A percentile compares a stretch with the other conserved stretches of the same genome.
phyloP scores from a whole-genome alignment of 2,888 invertebrate genomes.

The Acleris literana region DNA sequence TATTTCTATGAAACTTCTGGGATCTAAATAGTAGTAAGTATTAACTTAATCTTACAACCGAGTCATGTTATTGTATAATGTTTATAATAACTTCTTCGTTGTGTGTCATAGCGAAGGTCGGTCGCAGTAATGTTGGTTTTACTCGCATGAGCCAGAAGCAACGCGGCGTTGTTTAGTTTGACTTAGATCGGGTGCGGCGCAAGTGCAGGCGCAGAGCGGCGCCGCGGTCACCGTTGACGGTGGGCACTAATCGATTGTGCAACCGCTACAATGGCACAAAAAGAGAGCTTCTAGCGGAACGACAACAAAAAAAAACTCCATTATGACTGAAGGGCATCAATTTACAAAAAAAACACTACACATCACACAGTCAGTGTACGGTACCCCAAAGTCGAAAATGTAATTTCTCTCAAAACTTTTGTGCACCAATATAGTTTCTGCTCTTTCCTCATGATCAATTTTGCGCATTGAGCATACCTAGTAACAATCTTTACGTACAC shows the following conservation, averaged over 20 bases:
- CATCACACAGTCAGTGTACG: no score
- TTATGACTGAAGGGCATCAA: background rate
- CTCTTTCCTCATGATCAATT: no score
- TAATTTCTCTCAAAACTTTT: no score
- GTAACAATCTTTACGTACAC: no score
- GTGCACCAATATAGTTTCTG: no score
- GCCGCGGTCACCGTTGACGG: background rate
- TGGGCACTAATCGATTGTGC: constrained; percentile 2
- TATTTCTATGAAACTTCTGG: no score
- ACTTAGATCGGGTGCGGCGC: constrained; percentile 46
- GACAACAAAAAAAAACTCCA: background rate
- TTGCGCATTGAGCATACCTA: no score
- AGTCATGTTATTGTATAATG: constrained; percentile 15
- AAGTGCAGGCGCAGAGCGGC: constrained; percentile 9
- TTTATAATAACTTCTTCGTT: constrained; percentile 28
- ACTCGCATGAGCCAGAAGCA: constrained; percentile 50
- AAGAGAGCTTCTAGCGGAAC: background rate
- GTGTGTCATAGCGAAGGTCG: constrained; percentile 23
- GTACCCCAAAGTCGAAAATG: no score
- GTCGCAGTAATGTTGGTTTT: constrained; percentile 46
- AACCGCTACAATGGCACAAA: constrained; percentile 5
- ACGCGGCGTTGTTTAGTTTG: constrained; percentile 65
- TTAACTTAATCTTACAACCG: constrained; percentile 18
- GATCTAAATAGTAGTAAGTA: constrained; percentile 4
- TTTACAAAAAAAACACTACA: background rate